A percentile compares a stretch with the other conserved stretches of the same genome.
These are phyloP conservation scores for Mionectes olivaceus DNA, from an alignment of 2,797 vertebrate species.

Conservation along the genomic window DNA sequence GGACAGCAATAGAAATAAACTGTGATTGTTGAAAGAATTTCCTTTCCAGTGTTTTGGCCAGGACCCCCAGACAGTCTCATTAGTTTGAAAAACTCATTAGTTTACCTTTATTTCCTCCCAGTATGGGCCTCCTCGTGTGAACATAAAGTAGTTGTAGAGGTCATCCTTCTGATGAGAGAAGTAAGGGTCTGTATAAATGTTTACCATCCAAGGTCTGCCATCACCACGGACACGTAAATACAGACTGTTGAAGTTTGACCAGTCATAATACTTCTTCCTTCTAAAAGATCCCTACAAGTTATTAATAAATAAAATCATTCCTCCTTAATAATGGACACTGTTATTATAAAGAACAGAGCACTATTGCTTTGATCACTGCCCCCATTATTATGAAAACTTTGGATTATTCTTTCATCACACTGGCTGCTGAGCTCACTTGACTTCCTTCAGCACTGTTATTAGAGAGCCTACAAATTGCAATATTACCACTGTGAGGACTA, in stretches of 20 bases:
- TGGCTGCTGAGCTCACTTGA: background rate
- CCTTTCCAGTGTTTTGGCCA: background rate
- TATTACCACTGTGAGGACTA: background rate
- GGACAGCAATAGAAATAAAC: background rate
- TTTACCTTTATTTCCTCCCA: conserved; percentile 95
- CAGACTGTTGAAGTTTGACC: conserved; percentile 91
- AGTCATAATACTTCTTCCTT: conserved; percentile 85
- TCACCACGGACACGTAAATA: conserved; percentile 92
- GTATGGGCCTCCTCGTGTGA: conserved; percentile 93
- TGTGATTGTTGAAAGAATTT: background rate
- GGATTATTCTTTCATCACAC: background rate
- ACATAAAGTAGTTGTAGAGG: conserved; percentile 93
- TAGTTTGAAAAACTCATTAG: background rate
- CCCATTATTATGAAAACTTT: background rate
- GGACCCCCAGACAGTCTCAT: background rate
- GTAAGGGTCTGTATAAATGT: conserved; percentile 83
- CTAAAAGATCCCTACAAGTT: conserved; percentile 84
- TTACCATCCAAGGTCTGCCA: conserved; percentile 96
- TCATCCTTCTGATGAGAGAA: conserved; percentile 88
- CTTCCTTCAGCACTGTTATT: background rate
- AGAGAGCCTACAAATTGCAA: background rate
- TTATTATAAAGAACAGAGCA: background rate
- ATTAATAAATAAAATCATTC: conserved; percentile 36
- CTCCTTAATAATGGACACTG: background rate
- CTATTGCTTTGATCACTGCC: background rate